These are phyloP conservation scores for Antidorcas marsupialis DNA, from an alignment of 2,113 vertebrate genomes.

Conservation along the genomic window DNA sequence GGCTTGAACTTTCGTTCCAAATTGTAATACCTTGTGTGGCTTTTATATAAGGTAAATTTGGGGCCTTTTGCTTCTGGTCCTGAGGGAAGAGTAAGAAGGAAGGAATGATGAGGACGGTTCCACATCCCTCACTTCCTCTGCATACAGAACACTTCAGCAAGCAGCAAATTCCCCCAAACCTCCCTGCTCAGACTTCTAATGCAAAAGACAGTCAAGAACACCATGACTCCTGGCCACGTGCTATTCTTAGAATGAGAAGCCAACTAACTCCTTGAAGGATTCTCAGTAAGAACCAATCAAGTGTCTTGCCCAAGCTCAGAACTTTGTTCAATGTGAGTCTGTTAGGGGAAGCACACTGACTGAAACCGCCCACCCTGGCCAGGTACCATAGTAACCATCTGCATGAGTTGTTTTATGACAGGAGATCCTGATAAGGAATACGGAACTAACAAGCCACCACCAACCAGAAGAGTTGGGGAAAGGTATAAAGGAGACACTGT, in stretches of 20 bases:
- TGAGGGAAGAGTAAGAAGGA: neutral
- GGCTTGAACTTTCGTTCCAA: neutral
- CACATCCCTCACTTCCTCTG: neutral
- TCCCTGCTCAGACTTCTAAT: neutral
- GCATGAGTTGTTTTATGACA: too few relatives aligned
- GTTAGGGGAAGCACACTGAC: too few relatives aligned
- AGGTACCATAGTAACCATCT: too few relatives aligned
- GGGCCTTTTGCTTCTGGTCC: neutral
- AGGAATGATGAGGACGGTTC: neutral
- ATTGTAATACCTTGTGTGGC: neutral
- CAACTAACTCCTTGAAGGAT: neutral
- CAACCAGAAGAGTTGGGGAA: too few relatives aligned
- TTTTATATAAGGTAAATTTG: neutral
- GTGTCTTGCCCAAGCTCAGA: neutral
- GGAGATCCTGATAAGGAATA: too few relatives aligned
- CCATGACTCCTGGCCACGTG: fast-evolving
- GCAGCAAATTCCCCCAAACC: neutral
- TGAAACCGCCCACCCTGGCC: too few relatives aligned
- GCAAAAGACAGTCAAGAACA: neutral
- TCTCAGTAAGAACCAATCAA: neutral
- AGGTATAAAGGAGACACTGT: too few relatives aligned
- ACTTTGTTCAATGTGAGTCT: neutral
- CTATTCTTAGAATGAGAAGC: neutral
- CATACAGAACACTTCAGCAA: neutral
- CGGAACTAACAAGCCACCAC: too few relatives aligned